Evolutionary conservation across 1,140 invertebrate genomes (phyloP), one percentile per base, ranked within the genome.

Genomic region (Oreohelix idahoensis): DNA sequence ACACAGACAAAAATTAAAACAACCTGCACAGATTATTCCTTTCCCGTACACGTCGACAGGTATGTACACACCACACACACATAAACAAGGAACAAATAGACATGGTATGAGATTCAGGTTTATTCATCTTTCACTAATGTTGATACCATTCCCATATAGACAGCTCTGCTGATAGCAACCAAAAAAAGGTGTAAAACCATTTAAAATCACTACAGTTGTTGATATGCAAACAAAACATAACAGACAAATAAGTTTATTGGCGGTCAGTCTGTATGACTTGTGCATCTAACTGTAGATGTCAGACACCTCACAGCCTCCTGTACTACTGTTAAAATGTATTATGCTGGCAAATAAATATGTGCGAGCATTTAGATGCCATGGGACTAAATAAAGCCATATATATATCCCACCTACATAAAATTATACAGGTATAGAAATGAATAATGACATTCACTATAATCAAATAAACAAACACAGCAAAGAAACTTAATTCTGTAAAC

Each of bases 31-130:
- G n/a, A n/a, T n/a, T n/a, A n/a, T n/a, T n/a, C n/a, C n/a, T n/a
- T n/a, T n/a, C n/a, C n/a, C n/a, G n/a, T n/a, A n/a, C n/a, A n/a
- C n/a, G n/a, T n/a, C n/a, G n/a, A n/a, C 42, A 45, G 42, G 15
- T 45, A 45, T 45, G 42, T n/a, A 45, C 5, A 45, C 5, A 45
- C 42, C 42, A 45, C 42, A 45, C 42, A 45, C 42, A 45, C 42
- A 8, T 45, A 45, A 45, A n/a, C n/a, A 45, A 15, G 15, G 42
- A 5, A 45, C 42, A n/a, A n/a, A n/a, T n/a, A 45, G 42, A 45
- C 42, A 45, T 45, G 29, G 36, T 49, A 74, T 74, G 71, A 74
- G 71, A 74, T 74, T 74, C 71, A 74, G 38, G 39, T 74, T 42
- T 74, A 49, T 74, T 74, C 0, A 17, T 39, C n/a, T 49, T 5